Evolutionary conservation across 2,113 vertebrate species (phyloP), one percentile per base, ranked within the genome.

Genomic region (Nematolebias whitei): DNA sequence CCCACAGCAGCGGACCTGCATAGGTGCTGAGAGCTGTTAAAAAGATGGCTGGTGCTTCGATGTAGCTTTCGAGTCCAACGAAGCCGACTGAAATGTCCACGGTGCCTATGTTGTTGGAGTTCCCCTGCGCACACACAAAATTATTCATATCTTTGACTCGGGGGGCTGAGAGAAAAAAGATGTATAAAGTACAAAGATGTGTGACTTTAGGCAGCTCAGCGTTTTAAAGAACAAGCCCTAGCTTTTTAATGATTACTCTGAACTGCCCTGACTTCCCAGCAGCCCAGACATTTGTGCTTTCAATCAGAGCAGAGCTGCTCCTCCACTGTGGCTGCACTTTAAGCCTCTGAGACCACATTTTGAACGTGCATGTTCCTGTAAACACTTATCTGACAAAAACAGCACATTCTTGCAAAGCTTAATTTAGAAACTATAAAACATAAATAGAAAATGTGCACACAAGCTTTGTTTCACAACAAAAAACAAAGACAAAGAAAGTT

Each of bases 51-150:
- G 95, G 96, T 26, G 93, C 85, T 72, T 95, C 94, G 18, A 95
- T 54, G 16, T 98, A 98, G 71, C 91, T 92, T 49, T 96, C 94
- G 54, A 99, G 88, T 20, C 97, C 98, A 67, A 99, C 93, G 32
- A 97, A 98, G 58, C 97, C 96, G 0, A 96, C 96, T 0, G 98
- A 96, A 78, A 99, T 82, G 85, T 99, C 98, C 32, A 99, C 92
- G 0, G 95, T 96, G 78, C 93, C 93, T 13, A 99, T 96, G 84
- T 94, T 95, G 84, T 99, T 99, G 68, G 96, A 99, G 86, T 99
- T 99, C 1, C 98, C 98, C 98, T 99, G 90, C 71, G 48, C 62
- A 87, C 13, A 86, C 14, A 43, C 16, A 47, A 72, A 29, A 64
- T 26, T 18, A 43, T 56, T 76, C 66, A 60, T 26, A 68, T 47